These are phyloP conservation scores for Ceyx erithaca DNA, from an alignment of 2,797 vertebrate species.

Conservation along the genomic window DNA sequence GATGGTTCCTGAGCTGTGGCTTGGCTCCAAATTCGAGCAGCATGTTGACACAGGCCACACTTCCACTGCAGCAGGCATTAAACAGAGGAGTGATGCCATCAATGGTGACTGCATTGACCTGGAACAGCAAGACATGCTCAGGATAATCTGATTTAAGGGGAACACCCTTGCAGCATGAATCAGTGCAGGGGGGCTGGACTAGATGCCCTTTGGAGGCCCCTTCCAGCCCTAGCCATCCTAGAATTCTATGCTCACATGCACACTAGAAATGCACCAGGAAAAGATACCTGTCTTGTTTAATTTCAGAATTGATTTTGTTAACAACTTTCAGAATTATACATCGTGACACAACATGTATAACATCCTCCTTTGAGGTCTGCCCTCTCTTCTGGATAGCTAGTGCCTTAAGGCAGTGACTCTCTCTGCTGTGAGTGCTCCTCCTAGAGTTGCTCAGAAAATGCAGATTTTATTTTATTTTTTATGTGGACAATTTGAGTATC, in stretches of 20 bases:
- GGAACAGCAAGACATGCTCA: background rate
- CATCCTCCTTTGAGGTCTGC: background rate
- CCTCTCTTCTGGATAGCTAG: background rate
- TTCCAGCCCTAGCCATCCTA: no score
- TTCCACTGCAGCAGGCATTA: slow-evolving; percentile 89
- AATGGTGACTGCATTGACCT: slow-evolving; percentile 85
- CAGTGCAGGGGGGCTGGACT: no score
- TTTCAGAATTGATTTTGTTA: background rate
- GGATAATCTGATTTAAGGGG: rapidly evolving
- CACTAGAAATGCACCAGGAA: background rate
- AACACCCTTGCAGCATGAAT: rapidly evolving
- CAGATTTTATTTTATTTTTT: background rate
- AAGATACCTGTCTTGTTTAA: background rate
- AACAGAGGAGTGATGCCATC: slow-evolving; percentile 89
- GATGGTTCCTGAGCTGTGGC: slow-evolving; percentile 69
- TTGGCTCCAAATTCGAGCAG: slow-evolving; percentile 82
- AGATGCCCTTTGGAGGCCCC: no score
- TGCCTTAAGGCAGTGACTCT: background rate
- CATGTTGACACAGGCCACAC: slow-evolving; percentile 83
- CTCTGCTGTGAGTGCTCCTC: background rate
- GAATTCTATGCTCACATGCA: no score
- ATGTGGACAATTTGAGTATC: background rate
- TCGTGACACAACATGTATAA: background rate
- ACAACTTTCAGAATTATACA: background rate
- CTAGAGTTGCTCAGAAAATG: background rate